A percentile compares a stretch with the other conserved stretches of the same genome.
These are phyloP conservation scores for Ectemnius continuus DNA, from an alignment of 2,888 invertebrate genomes.

Conservation along the genomic window DNA sequence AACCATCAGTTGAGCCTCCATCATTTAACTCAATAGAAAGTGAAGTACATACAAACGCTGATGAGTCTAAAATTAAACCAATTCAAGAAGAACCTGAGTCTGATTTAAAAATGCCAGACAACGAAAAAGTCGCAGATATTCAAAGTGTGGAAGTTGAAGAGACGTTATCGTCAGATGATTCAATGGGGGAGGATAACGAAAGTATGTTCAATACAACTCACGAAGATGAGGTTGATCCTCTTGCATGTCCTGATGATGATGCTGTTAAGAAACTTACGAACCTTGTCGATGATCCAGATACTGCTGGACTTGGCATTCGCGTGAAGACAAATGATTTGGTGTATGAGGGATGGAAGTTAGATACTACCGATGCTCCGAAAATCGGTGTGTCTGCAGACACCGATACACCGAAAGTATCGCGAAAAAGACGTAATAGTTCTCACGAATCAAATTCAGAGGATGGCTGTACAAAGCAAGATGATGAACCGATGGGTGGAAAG, in stretches of 20 bases:
- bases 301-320: slow-evolving; percentile 61
- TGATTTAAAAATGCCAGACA: slow-evolving; percentile 28
- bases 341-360: slow-evolving; percentile 72
- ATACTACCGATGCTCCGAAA: slow-evolving; percentile 50
- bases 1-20: not conserved
- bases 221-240: slow-evolving; percentile 72
- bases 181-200: slow-evolving; percentile 66
- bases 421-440: slow-evolving; percentile 70
- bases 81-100: slow-evolving; percentile 15
- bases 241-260: slow-evolving; percentile 71
- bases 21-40: slow-evolving; percentile 20
- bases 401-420: slow-evolving; percentile 54
- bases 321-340: slow-evolving; percentile 72
- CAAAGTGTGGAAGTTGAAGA: slow-evolving; percentile 60
- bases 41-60: slow-evolving; percentile 19
- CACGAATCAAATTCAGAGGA: slow-evolving; percentile 76
- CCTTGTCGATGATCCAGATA: not conserved
- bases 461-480: slow-evolving; percentile 77
- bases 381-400: too few species aligned
- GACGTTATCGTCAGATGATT: slow-evolving; percentile 60
- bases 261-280: slow-evolving; percentile 35
- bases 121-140: slow-evolving; percentile 53
- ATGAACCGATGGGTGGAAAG: slow-evolving; percentile 71
- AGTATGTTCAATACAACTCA: slow-evolving; percentile 51
- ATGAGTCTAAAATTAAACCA: not conserved